Conservation (phyloP, 2,113 vertebrate species). For the Symphodus melops region DNA sequence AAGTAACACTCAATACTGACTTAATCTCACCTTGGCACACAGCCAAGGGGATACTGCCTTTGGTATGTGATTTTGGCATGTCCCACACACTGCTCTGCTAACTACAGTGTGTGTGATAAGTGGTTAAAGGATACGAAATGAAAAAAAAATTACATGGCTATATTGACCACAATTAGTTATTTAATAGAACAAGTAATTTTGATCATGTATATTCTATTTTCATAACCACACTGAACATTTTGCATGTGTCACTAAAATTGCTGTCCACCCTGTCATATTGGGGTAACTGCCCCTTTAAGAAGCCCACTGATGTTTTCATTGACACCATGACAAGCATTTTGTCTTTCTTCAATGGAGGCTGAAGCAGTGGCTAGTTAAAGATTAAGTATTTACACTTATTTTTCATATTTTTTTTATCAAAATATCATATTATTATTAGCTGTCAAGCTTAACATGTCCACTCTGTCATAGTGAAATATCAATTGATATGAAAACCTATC, state of each 20-base stretch:
- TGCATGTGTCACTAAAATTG: conserved; percentile 9
- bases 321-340: not conserved
- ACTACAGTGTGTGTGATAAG: conserved; percentile 5
- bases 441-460: not conserved
- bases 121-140: conserved; percentile 7
- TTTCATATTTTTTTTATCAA: not conserved
- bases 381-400: not conserved
- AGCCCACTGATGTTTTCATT: not conserved
- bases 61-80: conserved; percentile 6
- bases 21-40: too few relatives aligned
- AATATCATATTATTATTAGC: not conserved
- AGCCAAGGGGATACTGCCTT: too few relatives aligned
- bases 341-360: not conserved
- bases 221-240: too few relatives aligned
- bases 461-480: conserved; percentile 1
- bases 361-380: not conserved
- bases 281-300: conserved; percentile 12
- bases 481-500: not conserved
- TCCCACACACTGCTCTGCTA: too few relatives aligned
- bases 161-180: not conserved
- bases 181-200: not conserved
- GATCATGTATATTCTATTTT: not conserved
- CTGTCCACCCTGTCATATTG: conserved; percentile 2
- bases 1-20: too few relatives aligned
- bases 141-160: not conserved